phyloP scores from a whole-genome alignment of 2,888 invertebrate species.

The Drosophila rellima region DNA sequence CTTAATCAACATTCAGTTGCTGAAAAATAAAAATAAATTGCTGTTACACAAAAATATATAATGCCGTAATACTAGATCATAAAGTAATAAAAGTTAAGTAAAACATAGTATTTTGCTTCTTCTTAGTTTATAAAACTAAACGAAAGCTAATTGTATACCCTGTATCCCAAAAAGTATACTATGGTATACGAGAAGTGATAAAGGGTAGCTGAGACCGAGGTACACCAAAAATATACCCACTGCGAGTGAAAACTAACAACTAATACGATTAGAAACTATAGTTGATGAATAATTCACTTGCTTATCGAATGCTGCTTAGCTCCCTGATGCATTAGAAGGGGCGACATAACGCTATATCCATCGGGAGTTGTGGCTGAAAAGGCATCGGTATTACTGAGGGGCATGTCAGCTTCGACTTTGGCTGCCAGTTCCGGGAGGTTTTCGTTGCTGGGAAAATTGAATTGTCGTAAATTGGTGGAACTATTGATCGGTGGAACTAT shows the following conservation, averaged over 20 bases:
- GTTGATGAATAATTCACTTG: not conserved
- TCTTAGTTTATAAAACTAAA: slow-evolving; percentile 2
- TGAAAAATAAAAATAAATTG: not conserved
- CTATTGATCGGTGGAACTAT: slow-evolving; percentile 33
- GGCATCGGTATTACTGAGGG: slow-evolving; percentile 28
- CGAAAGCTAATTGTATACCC: not conserved
- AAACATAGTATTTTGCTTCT: not conserved
- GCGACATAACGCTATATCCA: slow-evolving; percentile 82
- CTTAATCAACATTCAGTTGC: not conserved
- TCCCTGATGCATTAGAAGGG: slow-evolving; percentile 64
- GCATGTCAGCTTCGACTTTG: slow-evolving; percentile 19
- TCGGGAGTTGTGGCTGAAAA: slow-evolving; percentile 72
- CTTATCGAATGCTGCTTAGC: slow-evolving; percentile 50
- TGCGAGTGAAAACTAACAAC: not conserved
- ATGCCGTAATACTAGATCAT: not conserved
- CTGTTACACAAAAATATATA: not conserved
- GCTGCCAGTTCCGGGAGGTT: slow-evolving; percentile 5
- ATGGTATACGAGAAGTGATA: slow-evolving; percentile 3
- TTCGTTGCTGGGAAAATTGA: slow-evolving; percentile 21
- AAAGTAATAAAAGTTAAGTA: not conserved
- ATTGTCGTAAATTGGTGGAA: slow-evolving; percentile 31
- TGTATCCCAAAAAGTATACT: slow-evolving; percentile 6
- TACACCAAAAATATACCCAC: not conserved
- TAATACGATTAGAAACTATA: not conserved
- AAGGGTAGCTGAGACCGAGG: slow-evolving; percentile 5